phyloP scores from a whole-genome alignment of 2,888 invertebrate genomes.

The Drosophila cracens region DNA sequence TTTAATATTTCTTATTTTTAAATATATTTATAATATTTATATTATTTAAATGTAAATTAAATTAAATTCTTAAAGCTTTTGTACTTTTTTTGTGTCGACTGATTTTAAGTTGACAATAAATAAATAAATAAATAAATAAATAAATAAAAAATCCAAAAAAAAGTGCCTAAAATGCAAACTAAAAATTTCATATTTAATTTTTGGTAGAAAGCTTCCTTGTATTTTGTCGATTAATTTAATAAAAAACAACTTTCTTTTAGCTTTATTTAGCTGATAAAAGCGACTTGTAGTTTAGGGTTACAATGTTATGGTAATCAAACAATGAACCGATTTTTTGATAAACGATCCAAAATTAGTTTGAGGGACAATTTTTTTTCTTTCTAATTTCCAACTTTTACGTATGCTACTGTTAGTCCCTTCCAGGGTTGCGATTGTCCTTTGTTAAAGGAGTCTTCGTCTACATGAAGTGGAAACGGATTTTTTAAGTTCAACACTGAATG shows the following conservation, averaged over 20 bases:
- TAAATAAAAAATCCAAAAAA: background rate
- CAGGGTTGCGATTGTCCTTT: background rate
- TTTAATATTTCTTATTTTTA: too few species aligned
- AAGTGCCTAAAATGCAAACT: background rate
- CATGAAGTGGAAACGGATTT: background rate
- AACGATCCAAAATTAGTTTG: background rate
- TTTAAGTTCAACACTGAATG: background rate
- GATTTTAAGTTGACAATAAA: too few species aligned
- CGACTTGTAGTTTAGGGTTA: background rate
- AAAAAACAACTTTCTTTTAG: background rate
- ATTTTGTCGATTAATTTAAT: background rate
- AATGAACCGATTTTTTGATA: background rate
- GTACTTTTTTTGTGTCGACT: too few species aligned
- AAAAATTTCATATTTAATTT: background rate
- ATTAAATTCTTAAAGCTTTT: too few species aligned
- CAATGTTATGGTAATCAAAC: background rate
- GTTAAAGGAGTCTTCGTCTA: background rate
- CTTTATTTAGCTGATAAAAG: background rate
- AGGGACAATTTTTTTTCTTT: background rate
- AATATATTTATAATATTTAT: too few species aligned
- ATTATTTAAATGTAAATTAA: too few species aligned
- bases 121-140: too few species aligned
- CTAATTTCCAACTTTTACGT: background rate
- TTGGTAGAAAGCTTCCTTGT: background rate
- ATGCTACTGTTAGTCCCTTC: background rate